Percentiles rank a stretch among this genome's conserved stretches.
Evolutionary conservation across 2,113 vertebrate genomes (phyloP).

Genomic region (Nannobrachium achirus): DNA sequence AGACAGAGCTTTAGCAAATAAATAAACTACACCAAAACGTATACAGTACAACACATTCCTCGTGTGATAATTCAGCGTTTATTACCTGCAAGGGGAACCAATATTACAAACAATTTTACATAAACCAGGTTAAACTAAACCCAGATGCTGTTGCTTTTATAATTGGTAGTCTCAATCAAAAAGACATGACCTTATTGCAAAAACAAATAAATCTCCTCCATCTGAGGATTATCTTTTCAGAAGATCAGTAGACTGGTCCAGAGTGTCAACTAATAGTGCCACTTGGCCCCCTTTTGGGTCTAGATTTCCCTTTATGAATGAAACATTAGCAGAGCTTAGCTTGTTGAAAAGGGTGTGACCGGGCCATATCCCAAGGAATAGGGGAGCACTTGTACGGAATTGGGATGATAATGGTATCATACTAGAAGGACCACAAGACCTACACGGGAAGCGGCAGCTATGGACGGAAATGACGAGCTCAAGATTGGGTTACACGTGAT

Average conservation of each 20-base stretch:
- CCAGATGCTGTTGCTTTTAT: conserved; percentile 6
- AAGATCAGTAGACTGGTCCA: conserved; percentile 49
- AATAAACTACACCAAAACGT: too few species aligned
- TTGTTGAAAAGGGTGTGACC: conserved; percentile 57
- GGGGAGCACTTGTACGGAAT: conserved; percentile 1
- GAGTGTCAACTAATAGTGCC: conserved; percentile 63
- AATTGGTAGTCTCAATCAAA: conserved; percentile 29
- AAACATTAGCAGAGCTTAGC: conserved; percentile 61
- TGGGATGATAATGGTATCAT: conserved; percentile 7
- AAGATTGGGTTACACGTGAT: conserved; percentile 25
- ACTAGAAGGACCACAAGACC: too few species aligned
- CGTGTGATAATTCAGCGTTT: too few species aligned
- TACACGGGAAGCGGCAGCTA: too few species aligned
- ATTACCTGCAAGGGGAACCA: too few species aligned
- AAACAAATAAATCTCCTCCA: conserved; percentile 56
- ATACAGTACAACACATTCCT: too few species aligned
- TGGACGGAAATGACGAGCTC: neutral
- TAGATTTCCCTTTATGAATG: conserved; percentile 66
- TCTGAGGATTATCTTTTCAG: conserved; percentile 51
- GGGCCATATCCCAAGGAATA: conserved; percentile 45
- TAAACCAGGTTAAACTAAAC: neutral
- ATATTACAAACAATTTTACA: too few species aligned
- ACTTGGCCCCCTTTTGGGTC: conserved; percentile 53
- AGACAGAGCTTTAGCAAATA: too few species aligned
- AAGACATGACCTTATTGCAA: conserved; percentile 35